Base-by-base conservation (phyloP, 1,140 invertebrate species). In the Pseudomyrmex pallidus region DNA sequence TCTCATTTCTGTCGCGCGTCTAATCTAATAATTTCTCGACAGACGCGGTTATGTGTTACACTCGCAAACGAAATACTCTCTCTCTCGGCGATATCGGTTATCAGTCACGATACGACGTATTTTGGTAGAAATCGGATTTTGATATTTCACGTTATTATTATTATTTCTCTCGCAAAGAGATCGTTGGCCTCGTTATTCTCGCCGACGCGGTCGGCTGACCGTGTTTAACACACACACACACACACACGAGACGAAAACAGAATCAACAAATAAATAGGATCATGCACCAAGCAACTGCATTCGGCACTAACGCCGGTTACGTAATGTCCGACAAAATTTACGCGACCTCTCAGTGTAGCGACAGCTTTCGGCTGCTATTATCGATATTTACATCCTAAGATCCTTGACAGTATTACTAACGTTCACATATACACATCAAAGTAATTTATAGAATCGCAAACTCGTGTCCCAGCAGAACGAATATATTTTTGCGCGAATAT, bases 21-120 rank as follows among this genome's bases (percentile, higher is more conserved):
- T 20, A 25, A 70, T 80, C 20, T 48, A 57, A 70, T 35, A 4
- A 25, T 50, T 80, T 59, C 20, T 80, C 64, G 64, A 44, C 25
- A 25, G 25, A 25, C n/a, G 54, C 48, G 8, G 5, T 12, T 12
- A 12, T 48, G 35, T 59, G n/a, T 80, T 48, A 59, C 20, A 8
- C 13, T 15, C n/a, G 7, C n/a, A n/a, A 48, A 48, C 70, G 50
- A 80, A 72, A 70, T 7, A 17, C 72, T 70, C 44, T 56, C 8
- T 56, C 8, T 35, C 5, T 35, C 35, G 35, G 5, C 35, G 35
- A 20, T 48, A 61, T 72, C 22, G 22, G 12, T 35, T 80, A 59
- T 68, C n/a, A n/a, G 12, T 48, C 10, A 17, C 13, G 9, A 48
- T 50, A 13, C 10, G 25, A 25, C 4, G 17, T 25, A 25, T 25